Conservation (phyloP, 2,113 vertebrate species). For the Epinephelus lanceolatus region DNA sequence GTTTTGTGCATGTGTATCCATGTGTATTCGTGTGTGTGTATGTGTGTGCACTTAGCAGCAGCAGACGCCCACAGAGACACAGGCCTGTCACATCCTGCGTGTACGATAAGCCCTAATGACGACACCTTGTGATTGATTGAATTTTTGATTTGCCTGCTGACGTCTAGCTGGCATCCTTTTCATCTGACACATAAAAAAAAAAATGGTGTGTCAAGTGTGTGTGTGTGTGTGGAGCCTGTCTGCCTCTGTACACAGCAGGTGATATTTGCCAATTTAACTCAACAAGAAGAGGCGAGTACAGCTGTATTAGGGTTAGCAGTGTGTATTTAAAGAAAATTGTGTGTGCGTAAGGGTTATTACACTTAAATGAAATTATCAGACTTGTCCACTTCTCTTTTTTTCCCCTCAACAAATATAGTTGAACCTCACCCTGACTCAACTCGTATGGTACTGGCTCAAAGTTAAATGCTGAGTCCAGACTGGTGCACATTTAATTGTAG, state of each 20-base stretch:
- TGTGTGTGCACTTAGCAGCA: background rate
- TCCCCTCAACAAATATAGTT: background rate
- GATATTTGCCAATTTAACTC: constrained; percentile 72
- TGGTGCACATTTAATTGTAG: background rate
- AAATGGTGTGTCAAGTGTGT: constrained; percentile 14
- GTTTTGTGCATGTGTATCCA: background rate
- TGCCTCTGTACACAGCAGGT: constrained; percentile 61
- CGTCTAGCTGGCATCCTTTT: constrained; percentile 49
- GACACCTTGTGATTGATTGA: constrained; percentile 58
- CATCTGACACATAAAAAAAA: constrained; percentile 29
- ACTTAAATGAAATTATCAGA: constrained; percentile 7
- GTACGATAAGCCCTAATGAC: constrained; percentile 53
- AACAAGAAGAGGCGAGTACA: constrained; percentile 34
- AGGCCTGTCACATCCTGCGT: constrained; percentile 54
- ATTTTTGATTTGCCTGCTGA: constrained; percentile 61
- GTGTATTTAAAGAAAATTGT: constrained; percentile 46
- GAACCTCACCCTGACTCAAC: background rate
- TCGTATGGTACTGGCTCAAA: background rate
- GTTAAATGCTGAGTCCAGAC: background rate
- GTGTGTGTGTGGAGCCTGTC: constrained; percentile 15
- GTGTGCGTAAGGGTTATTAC: constrained; percentile 28
- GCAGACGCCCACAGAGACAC: constrained; percentile 35
- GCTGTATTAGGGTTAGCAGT: constrained; percentile 37
- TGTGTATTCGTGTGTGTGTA: background rate
- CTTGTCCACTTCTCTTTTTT: background rate